Evolutionary conservation across 2,888 invertebrate genomes (phyloP), one percentile per base, ranked within the genome.

Genomic region (Drosophila vallismaia): DNA sequence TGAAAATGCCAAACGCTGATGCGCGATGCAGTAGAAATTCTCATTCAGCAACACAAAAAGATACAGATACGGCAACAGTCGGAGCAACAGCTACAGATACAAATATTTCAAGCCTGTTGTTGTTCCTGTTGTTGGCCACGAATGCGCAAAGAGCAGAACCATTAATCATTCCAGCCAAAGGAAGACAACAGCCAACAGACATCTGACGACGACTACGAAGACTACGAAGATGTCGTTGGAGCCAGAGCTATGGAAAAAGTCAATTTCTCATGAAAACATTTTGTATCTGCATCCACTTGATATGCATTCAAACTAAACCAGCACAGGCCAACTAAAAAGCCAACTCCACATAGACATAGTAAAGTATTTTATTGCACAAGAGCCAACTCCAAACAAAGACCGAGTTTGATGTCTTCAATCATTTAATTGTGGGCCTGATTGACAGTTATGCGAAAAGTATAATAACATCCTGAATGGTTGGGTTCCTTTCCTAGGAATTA

Each of bases 211-310:
- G 71, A 76, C 66, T 72, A 31, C 67, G 68, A 73, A 69, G 75
- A 68, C 71, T 73, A 73, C 69, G 75, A 68, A 68, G 75, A 44
- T 36, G 36, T 36, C 36, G 56, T 45, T 57, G 66, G 52, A 56
- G 71, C 52, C 60, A 76, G 63, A 62, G 71, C 63, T 45, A 73
- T 71, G 71, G 79, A 88, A 88, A 88, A 86, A 89, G 87, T 85
- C 88, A 86, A 89, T 89, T 89, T 89, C 89, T 89, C 88, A 89
- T 89, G 86, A 81, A 89, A 89, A 88, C 83, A 79, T 89, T 86
- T 78, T 78, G 79, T 82, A 79, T 80, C 71, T 80, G 78, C 79
- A 77, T 82, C 56, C 56, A 79, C 75, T 79, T 83, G 82, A 79
- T 82, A 82, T 87, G 79, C 76, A 76, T 70, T 77, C 64, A 58